Conservation (phyloP, 1,140 invertebrate genomes). For the Aphis craccivora region DNA sequence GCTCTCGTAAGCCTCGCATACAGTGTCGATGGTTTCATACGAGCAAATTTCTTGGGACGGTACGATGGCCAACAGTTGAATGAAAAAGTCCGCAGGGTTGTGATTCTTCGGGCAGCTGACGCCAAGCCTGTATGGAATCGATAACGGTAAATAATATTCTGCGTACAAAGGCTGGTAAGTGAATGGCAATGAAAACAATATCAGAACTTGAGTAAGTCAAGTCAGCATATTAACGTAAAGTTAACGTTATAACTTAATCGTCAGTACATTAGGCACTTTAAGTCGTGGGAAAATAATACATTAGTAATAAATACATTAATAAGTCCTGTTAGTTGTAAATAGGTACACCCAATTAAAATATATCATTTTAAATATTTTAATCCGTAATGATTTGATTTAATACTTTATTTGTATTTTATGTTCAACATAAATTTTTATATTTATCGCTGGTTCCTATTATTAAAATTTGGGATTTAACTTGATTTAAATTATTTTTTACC, state of each 20-base stretch:
- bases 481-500: neutral
- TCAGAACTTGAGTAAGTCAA: neutral
- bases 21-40: constrained; percentile 75
- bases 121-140: constrained; percentile 70
- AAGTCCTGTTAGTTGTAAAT: neutral
- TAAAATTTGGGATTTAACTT: no score
- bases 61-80: constrained; percentile 87
- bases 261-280: neutral
- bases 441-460: no score
- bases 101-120: constrained; percentile 85
- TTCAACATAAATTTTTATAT: no score
- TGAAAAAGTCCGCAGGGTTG: constrained; percentile 95
- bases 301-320: neutral
- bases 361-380: neutral
- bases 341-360: neutral
- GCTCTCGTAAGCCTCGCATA: constrained; percentile 78
- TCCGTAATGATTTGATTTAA: no score
- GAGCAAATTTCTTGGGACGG: constrained; percentile 82
- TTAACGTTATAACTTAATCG: neutral
- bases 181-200: neutral
- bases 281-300: neutral
- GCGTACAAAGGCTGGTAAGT: neutral
- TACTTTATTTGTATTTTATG: no score
- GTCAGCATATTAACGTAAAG: neutral
- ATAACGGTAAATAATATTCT: neutral